These are phyloP conservation scores for Griposia aprilina DNA, from an alignment of 2,888 invertebrate species.

Conservation along the genomic window DNA sequence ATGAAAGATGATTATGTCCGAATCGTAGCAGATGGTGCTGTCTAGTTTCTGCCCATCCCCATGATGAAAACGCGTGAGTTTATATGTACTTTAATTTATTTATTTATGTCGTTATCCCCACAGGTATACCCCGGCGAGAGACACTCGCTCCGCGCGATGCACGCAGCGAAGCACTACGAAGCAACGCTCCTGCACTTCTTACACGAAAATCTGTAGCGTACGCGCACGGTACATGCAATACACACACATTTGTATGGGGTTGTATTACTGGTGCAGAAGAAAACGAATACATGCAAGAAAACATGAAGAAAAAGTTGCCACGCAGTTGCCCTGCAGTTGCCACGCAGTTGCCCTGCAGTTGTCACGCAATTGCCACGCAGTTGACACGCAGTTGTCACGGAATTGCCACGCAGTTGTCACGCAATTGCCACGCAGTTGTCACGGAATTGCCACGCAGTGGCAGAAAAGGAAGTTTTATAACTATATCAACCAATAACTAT, in stretches of 20 bases:
- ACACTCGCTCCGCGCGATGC: slow-evolving; percentile 97
- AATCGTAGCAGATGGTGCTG: too few relatives aligned
- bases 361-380: slow-evolving; percentile 21
- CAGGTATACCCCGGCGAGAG: slow-evolving; percentile 99
- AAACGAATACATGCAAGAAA: background rate
- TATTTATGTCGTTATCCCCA: background rate
- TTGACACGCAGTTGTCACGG: slow-evolving; percentile 30
- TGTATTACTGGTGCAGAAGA: slow-evolving; percentile 14
- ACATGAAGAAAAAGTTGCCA: slow-evolving; percentile 10
- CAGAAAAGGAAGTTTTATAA: background rate
- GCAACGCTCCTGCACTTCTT: slow-evolving; percentile 98
- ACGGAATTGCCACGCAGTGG: slow-evolving; percentile 41
- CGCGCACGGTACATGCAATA: slow-evolving; percentile 4
- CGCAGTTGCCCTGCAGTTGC: slow-evolving; percentile 30
- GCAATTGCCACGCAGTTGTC: slow-evolving; percentile 22
- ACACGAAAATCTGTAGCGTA: slow-evolving; percentile 89
- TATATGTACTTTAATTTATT: too few relatives aligned
- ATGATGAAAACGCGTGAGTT: too few relatives aligned
- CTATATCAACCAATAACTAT: background rate
- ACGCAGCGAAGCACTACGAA: slow-evolving; percentile 99
- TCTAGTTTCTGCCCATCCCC: too few relatives aligned
- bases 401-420: slow-evolving; percentile 28
- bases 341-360: slow-evolving; percentile 38
- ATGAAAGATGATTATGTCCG: too few relatives aligned
- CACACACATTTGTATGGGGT: slow-evolving; percentile 34